Evolutionary conservation across 2,113 vertebrate genomes (phyloP), one percentile per base, ranked within the genome.

Genomic region (Muntiacus reevesi): DNA sequence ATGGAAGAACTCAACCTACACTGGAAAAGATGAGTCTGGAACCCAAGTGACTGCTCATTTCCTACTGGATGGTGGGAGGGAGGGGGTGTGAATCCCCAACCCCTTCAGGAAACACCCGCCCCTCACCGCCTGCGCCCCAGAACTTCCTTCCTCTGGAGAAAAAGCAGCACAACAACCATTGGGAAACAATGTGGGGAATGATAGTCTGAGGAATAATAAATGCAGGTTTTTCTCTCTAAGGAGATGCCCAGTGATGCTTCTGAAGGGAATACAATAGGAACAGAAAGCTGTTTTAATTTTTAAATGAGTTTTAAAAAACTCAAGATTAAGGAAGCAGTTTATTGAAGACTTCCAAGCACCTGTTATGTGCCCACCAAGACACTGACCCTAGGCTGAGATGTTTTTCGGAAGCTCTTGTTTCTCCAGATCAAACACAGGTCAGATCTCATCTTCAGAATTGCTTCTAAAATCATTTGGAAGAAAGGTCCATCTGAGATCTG

Each of bases 1-100:
- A 71, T 7, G 45, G 85, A 97, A 54, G 92, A 91, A 97, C 85
- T 96, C 54, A 94, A 60, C 64, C 57, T 60, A 67, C 71, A n/a
- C 90, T n/a, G 74, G 54, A 47, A 90, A 95, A 90, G 81, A 62
- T 78, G 82, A 87, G 86, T 45, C 47, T 86, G 94, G 79, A 94
- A 89, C 25, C 47, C 89, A 93, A 67, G 45, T 82, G 74, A 93
- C 47, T 60, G 43, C 40, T 83, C 89, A 17, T 78, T 92, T 89
- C 95, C 81, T 54, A 92, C 14, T 14, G 28, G 78, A 86, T 36
- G n/a, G 40, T 19, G 60, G 87, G 28, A 90, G 76, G 59, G 50
- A 78, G 6, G 57, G 21, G 23, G 23, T 74, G 59, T 10, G 36
- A 94, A 89, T 59, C 30, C 55, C 27, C 0, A 0, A 84, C 52